Evolutionary conservation across 1,140 invertebrate genomes (phyloP).

Genomic region (Eriosoma lanigerum): DNA sequence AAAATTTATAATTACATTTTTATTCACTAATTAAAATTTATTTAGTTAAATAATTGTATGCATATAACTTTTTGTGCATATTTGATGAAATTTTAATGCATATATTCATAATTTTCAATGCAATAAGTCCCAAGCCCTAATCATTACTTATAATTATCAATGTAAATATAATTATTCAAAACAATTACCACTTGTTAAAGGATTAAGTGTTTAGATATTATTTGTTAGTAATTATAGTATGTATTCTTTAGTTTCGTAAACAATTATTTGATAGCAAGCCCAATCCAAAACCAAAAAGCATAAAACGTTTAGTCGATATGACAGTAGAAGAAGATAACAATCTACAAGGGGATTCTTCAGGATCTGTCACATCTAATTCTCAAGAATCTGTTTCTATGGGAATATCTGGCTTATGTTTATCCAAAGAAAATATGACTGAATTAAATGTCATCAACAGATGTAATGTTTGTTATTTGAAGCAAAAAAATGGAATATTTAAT

Average conservation of each 20-base stretch:
- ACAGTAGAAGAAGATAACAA: background rate
- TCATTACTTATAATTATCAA: too few relatives aligned
- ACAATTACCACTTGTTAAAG: background rate
- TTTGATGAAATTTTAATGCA: too few relatives aligned
- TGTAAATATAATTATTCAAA: too few relatives aligned
- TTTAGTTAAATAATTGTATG: too few relatives aligned
- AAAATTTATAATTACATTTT: too few relatives aligned
- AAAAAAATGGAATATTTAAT: conserved; percentile 68
- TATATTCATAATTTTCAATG: too few relatives aligned
- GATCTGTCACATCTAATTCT: background rate
- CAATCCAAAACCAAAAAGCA: conserved; percentile 3
- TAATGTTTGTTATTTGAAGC: conserved; percentile 64
- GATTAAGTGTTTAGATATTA: too few relatives aligned
- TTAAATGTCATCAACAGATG: conserved; percentile 57
- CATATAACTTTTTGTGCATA: too few relatives aligned
- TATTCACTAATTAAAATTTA: too few relatives aligned
- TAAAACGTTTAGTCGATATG: conserved; percentile 19
- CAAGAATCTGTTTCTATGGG: conserved; percentile 40
- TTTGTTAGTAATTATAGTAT: too few relatives aligned
- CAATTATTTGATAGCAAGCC: conserved; percentile 16
- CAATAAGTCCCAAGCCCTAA: too few relatives aligned
- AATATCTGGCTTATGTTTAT: conserved; percentile 2
- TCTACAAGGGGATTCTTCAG: background rate
- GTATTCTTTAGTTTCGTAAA: conserved; percentile 1
- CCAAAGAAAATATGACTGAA: background rate